A percentile compares a stretch with the other conserved stretches of the same genome.
Evolutionary conservation across 2,797 vertebrate genomes (phyloP).

Genomic region (Hydrophis major): DNA sequence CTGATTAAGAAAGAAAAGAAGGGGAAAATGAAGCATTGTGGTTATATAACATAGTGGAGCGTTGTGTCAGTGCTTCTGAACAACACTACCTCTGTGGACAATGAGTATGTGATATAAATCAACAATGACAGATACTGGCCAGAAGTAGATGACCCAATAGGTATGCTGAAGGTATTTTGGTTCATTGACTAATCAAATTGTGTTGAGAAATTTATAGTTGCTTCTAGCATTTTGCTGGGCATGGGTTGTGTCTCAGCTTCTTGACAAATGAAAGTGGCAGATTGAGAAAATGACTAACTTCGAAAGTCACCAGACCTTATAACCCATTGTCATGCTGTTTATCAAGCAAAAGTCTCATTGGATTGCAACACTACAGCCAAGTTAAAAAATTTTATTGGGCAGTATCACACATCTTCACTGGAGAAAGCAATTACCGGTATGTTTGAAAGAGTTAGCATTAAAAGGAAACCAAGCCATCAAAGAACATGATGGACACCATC

Average conservation of each 20-base stretch:
- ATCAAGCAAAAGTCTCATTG: neutral
- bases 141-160: constrained; percentile 57
- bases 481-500: neutral
- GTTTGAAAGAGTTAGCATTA: neutral
- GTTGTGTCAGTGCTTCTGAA: constrained; percentile 58
- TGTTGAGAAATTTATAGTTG: constrained; percentile 66
- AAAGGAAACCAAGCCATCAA: neutral
- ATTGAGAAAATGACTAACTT: constrained; percentile 49
- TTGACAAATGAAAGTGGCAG: constrained; percentile 55
- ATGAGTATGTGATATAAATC: constrained; percentile 71
- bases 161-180: constrained; percentile 50
- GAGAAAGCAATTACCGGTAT: neutral
- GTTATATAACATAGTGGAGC: constrained; percentile 37
- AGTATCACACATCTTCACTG: neutral
- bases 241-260: constrained; percentile 55
- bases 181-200: constrained; percentile 72
- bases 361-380: neutral
- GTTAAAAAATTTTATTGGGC: neutral
- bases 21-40: constrained; percentile 14
- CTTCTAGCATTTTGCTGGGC: constrained; percentile 59
- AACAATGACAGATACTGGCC: constrained; percentile 64
- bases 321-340: neutral
- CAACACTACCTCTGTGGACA: constrained; percentile 61
- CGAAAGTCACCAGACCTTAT: neutral
- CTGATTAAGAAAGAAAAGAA: constrained; percentile 46